Base-by-base conservation (phyloP, 2,888 invertebrate genomes). In the Axea sp. region DNA sequence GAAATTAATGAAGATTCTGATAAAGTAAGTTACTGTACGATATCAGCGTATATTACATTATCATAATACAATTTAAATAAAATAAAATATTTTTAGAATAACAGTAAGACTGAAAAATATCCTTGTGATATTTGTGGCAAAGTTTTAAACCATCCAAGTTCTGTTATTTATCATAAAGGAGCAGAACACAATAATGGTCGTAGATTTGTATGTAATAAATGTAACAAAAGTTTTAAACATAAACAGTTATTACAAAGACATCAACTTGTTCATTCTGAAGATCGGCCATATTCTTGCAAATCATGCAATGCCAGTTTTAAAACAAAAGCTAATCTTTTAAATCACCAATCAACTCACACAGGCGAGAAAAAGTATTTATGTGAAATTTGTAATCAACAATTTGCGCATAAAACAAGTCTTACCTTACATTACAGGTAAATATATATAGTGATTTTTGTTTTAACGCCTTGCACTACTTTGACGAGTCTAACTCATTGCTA, bases 331-430 rank as follows among this genome's bases (percentile, higher is more conserved):
- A 93, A 93, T 83, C 86, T 94, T 24, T 82, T 92, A 39, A 93
- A 93, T 86, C 95, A 95, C 83, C 91, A 92, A 81, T 89, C 92
- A 4, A 91, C 92, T 0, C 95, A 95, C 83, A 91, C 92, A 0
- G 93, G 93, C 0, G 90, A 92, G 45, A 93, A 93, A 86, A 92
- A 91, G 81, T 92, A 91, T 86, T 88, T 89, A 3, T 94, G 94
- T 80, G 91, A 92, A 65, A 89, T 92, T 26, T 95, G 95, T 86
- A 91, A 92, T 24, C 92, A 93, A 81, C 90, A 90, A 78, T 95
- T 95, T 84, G 91, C 93, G 4, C 93, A 94, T 84, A 94, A 93
- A 86, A 94, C 94, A 0, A 93, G 94, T 72, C 90, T 95, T 30
- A 93, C 92, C 2, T 87, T 94, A 45, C 95, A 96, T 83, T 90